Base-by-base conservation (phyloP, 2,797 vertebrate genomes). In the Cephalopachus bancanus region DNA sequence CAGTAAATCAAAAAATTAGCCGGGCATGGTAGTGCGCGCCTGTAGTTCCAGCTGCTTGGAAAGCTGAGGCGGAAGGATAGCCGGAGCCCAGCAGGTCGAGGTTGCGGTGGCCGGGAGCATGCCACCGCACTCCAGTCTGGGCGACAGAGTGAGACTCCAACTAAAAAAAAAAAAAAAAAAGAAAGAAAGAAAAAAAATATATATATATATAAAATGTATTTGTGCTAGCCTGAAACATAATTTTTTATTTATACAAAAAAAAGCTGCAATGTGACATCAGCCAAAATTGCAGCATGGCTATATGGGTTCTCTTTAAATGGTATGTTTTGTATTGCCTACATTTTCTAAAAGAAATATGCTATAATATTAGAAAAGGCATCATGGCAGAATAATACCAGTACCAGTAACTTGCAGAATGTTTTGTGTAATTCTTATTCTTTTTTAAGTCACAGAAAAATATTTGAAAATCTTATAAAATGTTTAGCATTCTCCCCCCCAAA, bases 361-460 rank as follows among this genome's bases (percentile, higher is more conserved):
- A 37, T 37, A 53, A 44, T 20, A 44, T 69, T 51, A 84, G 20
- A 81, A 92, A 88, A 89, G 37, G 26, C 2, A 20, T 12, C 15
- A 20, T 20, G 20, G 51, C 30, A 15, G 5, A 64, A 76, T 57
- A 51, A 33, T 7, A 26, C 14, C 24, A 53, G 24, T 37, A 44
- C 10, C 28, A 74, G 14, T 28, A 37, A 15, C 26, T 44, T 86
- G 28, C 5, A 44, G 24, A 10, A 79, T 81, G 51, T 64, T 85
- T 86, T 49, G 1, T 8, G 33, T 57, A 44, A 19, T 89, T 95
- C 10, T 75, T 37, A 19, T 26, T 64, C 62, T 74, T 55, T 44
- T 86, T 94, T 67, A 20, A 72, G 83, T 57, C 55, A 55, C 26
- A 75, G 44, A 74, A 83, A 79, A 83, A 79, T 59, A 17, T 92